These are phyloP conservation scores for Aplochiton taeniatus DNA, from an alignment of 2,797 vertebrate genomes.

Conservation along the genomic window DNA sequence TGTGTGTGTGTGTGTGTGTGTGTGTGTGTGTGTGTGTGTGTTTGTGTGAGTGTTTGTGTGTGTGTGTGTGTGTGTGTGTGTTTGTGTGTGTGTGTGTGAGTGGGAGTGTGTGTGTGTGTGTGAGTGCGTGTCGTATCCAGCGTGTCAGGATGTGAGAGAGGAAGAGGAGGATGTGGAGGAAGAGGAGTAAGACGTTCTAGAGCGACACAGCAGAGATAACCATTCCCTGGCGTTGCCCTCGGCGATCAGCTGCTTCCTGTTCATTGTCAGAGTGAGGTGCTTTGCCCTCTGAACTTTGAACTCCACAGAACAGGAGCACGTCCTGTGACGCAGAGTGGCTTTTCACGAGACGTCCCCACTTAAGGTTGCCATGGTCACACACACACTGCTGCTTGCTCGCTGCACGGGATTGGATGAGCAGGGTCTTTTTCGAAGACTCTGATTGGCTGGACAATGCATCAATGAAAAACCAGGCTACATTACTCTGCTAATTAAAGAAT, in stretches of 20 bases:
- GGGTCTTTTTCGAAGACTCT: slow-evolving; percentile 24
- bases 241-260: slow-evolving; percentile 78
- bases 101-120: slow-evolving; percentile 21
- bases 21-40: no score
- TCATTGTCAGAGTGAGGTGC: slow-evolving; percentile 61
- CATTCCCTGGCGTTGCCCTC: slow-evolving; percentile 23
- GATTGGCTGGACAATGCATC: slow-evolving; percentile 17
- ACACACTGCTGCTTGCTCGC: slow-evolving; percentile 8
- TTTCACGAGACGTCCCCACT: slow-evolving; percentile 30
- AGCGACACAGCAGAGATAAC: slow-evolving; percentile 42
- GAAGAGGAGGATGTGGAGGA: slow-evolving; percentile 45
- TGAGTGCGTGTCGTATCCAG: slow-evolving; percentile 26
- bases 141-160: neutral
- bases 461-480: neutral
- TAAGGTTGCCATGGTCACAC: slow-evolving; percentile 6
- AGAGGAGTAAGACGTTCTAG: neutral
- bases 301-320: slow-evolving; percentile 54
- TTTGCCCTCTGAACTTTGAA: slow-evolving; percentile 47
- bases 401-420: slow-evolving; percentile 30
- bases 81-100: slow-evolving; percentile 1
- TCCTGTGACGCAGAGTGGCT: slow-evolving; percentile 59
- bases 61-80: no score
- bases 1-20: no score
- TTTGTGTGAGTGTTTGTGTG: no score
- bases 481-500: no score